Conservation (phyloP, 2,888 invertebrate species). For the Phyto melanocephala region DNA sequence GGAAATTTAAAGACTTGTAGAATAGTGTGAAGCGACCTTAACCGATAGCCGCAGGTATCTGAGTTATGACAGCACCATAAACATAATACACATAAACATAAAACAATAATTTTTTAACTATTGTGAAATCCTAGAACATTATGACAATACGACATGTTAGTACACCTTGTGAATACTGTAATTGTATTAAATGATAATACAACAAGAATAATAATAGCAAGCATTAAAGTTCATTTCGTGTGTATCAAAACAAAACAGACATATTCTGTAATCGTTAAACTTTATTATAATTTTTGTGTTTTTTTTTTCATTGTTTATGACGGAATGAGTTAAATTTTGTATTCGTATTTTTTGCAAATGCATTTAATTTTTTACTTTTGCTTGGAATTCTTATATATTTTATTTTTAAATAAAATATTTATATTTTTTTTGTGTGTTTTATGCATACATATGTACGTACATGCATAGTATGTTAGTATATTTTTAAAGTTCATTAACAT, state of each 20-base stretch:
- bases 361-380: background rate
- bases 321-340: conserved; percentile 32
- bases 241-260: background rate
- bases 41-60: too few relatives aligned
- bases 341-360: background rate
- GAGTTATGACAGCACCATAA: too few relatives aligned
- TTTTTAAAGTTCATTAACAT: conserved; percentile 57
- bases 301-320: conserved; percentile 10
- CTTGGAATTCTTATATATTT: conserved; percentile 1
- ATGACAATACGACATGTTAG: too few relatives aligned
- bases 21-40: too few relatives aligned
- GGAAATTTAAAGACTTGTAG: too few relatives aligned
- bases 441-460: too few relatives aligned
- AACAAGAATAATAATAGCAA: background rate
- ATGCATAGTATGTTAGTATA: background rate
- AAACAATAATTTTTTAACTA: too few relatives aligned
- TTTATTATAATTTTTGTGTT: background rate
- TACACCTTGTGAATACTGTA: too few relatives aligned
- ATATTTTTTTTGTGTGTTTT: too few relatives aligned
- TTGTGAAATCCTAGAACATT: too few relatives aligned
- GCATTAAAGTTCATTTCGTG: background rate
- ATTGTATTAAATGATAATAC: conserved; percentile 27
- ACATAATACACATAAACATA: too few relatives aligned
- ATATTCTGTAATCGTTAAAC: conserved; percentile 22
- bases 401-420: too few relatives aligned